Base-by-base conservation (phyloP, 2,888 invertebrate genomes). In the Leucozona laternaria region DNA sequence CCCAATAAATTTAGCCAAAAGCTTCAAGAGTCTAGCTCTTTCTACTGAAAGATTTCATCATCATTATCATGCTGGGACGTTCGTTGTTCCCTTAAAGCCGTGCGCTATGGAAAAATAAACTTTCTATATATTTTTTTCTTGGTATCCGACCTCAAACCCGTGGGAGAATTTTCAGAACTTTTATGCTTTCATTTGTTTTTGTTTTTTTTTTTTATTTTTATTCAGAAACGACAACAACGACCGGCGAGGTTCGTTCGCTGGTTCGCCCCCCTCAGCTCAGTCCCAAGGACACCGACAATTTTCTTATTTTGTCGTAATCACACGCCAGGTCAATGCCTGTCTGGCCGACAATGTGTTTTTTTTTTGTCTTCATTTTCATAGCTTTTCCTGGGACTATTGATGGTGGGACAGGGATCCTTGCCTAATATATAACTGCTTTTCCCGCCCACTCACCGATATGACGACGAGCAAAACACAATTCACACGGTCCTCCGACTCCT, bases 261-360 rank as follows among this genome's bases (percentile, higher is more conserved):
- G 57, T 28, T 15, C 43, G 8, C 31, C 48, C 2, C 28, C 25
- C 20, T 53, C 7, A 20, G 17, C 48, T 72, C 50, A 22, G 70
- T 57, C 71, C 78, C 73, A 79, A 79, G 75, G 75, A 79, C 70
- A 82, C 78, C 75, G 82, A 82, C 75, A 82, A 75, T 86, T 82
- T 82, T 86, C 82, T 79, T 82, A 86, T 86, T 79, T 86, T 78
- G 79, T 86, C 75, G 86, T 82, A 82, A 86, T 81, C 81, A 73
- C 85, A 85, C 85, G 81, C 86, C 86, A 87, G 87, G 87, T 87
- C 87, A 87, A 87, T 87, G 87, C 87, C 87, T 87, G 87, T 87
- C 87, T 87, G 87, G 87, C 68, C 83, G 76, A 87, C 76, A 76
- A 83, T 79, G 62, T 83, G 60, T 53, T 72, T 43, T 57, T 68